Conservation (phyloP, 2,797 vertebrate species). For the Alca torda region DNA sequence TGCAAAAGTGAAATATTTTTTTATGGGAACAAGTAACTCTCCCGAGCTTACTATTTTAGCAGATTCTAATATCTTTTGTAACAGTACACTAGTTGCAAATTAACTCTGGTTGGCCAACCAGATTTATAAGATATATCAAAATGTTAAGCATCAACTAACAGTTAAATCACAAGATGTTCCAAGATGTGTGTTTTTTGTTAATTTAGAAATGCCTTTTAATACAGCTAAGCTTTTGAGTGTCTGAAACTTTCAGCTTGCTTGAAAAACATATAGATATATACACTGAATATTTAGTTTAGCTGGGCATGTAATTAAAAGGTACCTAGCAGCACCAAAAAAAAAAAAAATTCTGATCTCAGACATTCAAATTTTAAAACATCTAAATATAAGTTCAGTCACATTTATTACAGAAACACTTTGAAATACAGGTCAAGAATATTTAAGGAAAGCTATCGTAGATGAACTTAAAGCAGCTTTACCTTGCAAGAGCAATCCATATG, state of each 20-base stretch:
- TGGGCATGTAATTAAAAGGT: not conserved
- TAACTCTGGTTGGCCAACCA: not conserved
- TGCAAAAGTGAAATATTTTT: constrained; percentile 36
- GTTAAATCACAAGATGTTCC: not conserved
- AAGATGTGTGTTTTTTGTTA: not conserved
- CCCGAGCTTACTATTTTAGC: constrained; percentile 19
- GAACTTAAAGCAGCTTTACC: not conserved
- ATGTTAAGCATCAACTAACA: not conserved
- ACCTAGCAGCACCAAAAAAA: not conserved
- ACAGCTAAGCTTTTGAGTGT: not conserved
- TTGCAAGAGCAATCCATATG: not conserved
- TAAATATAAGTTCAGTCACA: not conserved
- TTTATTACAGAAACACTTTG: not conserved
- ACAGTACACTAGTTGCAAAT: not conserved
- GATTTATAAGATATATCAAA: constrained; percentile 26
- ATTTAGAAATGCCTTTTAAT: not conserved
- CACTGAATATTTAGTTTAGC: not conserved
- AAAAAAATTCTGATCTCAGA: not conserved
- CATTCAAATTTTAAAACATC: not conserved
- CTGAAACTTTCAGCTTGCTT: not conserved
- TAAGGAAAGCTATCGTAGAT: not conserved
- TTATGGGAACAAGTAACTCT: constrained; percentile 45
- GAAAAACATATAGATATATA: not conserved
- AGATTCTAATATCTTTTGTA: constrained; percentile 36
- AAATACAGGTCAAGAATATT: not conserved